Evolutionary conservation across 2,113 vertebrate genomes (phyloP), one percentile per base, ranked within the genome.

Genomic region (Bungarus multicinctus): DNA sequence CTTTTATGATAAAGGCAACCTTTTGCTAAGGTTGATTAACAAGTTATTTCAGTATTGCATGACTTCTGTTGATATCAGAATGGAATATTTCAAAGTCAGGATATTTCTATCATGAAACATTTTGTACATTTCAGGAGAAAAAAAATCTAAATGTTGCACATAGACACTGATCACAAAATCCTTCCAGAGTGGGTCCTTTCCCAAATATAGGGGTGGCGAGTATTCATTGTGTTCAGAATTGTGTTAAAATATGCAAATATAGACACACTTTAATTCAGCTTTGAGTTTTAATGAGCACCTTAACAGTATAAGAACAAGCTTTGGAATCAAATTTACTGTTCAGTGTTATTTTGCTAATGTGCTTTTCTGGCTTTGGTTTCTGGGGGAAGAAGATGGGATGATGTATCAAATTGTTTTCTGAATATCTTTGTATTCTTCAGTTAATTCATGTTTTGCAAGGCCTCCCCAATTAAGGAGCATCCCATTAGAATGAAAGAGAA

Each of bases 381-480:
- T 25, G 1, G 69, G 74, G 30, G 4, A 57, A 81, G 34, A 39
- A 18, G 69, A 39, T 6, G 0, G 18, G 18, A 39, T 39, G 69
- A 81, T 81, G 54, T 60, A 86, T n/a, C 27, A 10, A 34, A 86
- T 50, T 6, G 22, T 57, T 86, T 52, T 85, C 7, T 25, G 85
- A 57, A 60, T 50, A 47, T 57, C 85, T 58, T 57, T 89, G 25
- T 53, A 52, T n/a, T 27, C 4, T 92, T 91, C 92, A 88, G 89
- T 87, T 90, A 92, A 92, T 0, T 8, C 43, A 55, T 93, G 90
- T 91, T 86, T 89, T 93, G 43, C 16, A 93, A 50, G 64, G 93
- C 94, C 47, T 94, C 30, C 60, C 95, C 90, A 91, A 94, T 86
- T 91, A 91, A 53, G 87, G 87, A 85, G 39, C 9, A 39, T 96